A percentile compares a stretch with the other conserved stretches of the same genome.
Evolutionary conservation across 2,888 invertebrate genomes (phyloP).

Genomic region (Graphium colonna): DNA sequence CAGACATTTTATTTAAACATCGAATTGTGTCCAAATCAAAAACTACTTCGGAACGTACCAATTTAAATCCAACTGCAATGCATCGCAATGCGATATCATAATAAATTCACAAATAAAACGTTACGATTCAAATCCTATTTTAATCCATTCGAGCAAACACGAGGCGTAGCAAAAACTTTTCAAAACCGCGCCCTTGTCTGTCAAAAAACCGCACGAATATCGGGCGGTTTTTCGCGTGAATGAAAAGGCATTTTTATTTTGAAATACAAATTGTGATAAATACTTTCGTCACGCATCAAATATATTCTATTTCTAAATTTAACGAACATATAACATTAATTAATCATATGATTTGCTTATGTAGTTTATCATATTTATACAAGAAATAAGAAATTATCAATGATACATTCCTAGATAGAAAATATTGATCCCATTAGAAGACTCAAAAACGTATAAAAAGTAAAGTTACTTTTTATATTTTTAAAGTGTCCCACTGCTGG

Average conservation of each 20-base stretch:
- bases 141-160: conserved; percentile 10
- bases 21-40: neutral
- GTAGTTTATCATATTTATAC: too few relatives aligned
- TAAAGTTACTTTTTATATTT: too few relatives aligned
- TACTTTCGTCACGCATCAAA: neutral
- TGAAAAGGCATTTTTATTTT: conserved; percentile 13
- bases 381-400: too few relatives aligned
- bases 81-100: conserved; percentile 10
- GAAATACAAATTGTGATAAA: conserved; percentile 2
- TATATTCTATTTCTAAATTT: neutral
- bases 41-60: neutral
- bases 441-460: too few relatives aligned
- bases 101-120: conserved; percentile 4
- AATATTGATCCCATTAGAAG: too few relatives aligned
- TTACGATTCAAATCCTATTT: conserved; percentile 9
- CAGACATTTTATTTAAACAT: neutral
- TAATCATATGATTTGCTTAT: too few relatives aligned
- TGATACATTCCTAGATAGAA: too few relatives aligned
- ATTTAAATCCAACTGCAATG: conserved; percentile 3
- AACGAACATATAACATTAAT: too few relatives aligned
- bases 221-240: conserved; percentile 12
- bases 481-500: too few relatives aligned
- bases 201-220: conserved; percentile 20
- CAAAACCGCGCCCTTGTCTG: conserved; percentile 21
- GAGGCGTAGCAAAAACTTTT: conserved; percentile 17